Conservation (phyloP, 2,888 invertebrate genomes). For the Agrenia bidenticulata region DNA sequence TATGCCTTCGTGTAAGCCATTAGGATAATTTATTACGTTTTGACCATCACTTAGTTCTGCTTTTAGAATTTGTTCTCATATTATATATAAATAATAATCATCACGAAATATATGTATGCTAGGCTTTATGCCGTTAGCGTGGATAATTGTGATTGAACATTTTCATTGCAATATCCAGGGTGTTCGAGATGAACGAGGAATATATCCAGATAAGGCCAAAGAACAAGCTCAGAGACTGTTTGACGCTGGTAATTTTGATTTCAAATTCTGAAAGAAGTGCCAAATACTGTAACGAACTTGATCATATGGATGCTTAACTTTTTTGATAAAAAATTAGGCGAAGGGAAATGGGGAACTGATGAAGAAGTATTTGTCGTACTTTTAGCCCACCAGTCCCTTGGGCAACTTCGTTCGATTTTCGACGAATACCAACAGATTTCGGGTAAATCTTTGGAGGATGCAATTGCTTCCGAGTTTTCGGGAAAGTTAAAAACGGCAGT, state of each 20-base stretch:
- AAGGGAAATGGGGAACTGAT: constrained; percentile 71
- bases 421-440: constrained; percentile 73
- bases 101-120: background rate
- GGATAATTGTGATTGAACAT: background rate
- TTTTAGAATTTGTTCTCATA: too few relatives aligned
- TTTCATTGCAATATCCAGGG: constrained; percentile 23
- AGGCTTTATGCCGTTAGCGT: background rate
- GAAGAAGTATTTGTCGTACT: constrained; percentile 72
- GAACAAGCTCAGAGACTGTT: constrained; percentile 70
- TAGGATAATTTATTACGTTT: background rate
- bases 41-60: background rate
- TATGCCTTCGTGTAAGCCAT: constrained; percentile 30
- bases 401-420: constrained; percentile 68
- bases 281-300: too few relatives aligned
- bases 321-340: too few relatives aligned
- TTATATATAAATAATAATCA: background rate
- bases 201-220: constrained; percentile 62
- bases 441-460: constrained; percentile 72
- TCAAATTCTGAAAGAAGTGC: background rate
- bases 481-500: constrained; percentile 70
- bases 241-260: constrained; percentile 62
- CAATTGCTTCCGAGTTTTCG: constrained; percentile 63
- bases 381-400: constrained; percentile 72
- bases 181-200: constrained; percentile 34
- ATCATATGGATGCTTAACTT: too few relatives aligned